Conservation (phyloP, 2,113 vertebrate species). For the Colius striatus region DNA sequence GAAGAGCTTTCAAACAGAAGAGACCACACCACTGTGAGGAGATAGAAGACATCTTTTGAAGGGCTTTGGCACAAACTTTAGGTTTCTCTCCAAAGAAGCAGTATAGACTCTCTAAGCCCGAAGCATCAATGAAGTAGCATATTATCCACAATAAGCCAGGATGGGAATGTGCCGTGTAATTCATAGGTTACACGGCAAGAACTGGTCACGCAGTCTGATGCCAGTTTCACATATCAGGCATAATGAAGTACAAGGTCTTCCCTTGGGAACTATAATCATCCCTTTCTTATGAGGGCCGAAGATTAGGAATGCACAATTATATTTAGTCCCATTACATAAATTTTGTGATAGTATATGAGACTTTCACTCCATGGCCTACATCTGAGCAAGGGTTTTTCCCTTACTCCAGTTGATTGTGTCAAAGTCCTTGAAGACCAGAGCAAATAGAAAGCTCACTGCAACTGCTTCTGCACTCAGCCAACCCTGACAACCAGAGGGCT, state of each 20-base stretch:
- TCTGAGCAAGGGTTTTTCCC: neutral
- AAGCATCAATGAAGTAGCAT: neutral
- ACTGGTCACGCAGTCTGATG: neutral
- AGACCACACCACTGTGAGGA: neutral
- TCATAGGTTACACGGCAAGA: neutral
- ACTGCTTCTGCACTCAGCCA: neutral
- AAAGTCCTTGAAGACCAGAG: neutral
- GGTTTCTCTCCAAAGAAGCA: neutral
- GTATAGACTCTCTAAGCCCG: neutral
- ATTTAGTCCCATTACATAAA: neutral
- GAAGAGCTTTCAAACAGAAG: neutral
- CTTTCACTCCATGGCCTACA: neutral
- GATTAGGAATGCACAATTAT: neutral
- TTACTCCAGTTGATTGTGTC: neutral
- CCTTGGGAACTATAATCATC: neutral
- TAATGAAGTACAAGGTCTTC: neutral
- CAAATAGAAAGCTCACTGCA: neutral
- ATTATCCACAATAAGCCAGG: neutral
- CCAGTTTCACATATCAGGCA: neutral
- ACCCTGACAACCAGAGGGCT: neutral
- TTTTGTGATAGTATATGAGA: neutral
- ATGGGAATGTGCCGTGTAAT: rapidly evolving
- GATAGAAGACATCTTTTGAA: neutral
- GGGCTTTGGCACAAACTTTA: neutral
- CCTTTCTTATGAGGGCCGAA: neutral